Evolutionary conservation across 2,888 invertebrate species (phyloP).

Genomic region (Podotricha telesiphe): DNA sequence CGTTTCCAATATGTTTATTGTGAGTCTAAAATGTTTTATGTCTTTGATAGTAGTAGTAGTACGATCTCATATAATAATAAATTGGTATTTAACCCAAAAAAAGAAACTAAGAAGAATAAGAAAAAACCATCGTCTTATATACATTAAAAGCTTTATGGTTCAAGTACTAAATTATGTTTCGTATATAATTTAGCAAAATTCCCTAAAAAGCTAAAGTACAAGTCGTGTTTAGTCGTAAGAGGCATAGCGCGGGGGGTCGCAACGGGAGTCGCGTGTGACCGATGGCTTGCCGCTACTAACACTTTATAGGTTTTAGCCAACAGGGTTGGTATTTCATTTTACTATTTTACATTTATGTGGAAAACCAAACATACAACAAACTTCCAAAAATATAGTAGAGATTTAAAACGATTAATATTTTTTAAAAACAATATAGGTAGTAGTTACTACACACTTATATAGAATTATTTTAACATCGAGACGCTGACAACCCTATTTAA

Average conservation of each 20-base stretch:
- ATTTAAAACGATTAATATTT: no score
- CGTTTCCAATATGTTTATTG: background rate
- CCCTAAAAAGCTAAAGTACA: conserved; percentile 37
- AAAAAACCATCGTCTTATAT: background rate
- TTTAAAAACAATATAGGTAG: no score
- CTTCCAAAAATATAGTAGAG: no score
- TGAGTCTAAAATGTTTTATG: background rate
- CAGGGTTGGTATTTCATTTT: background rate
- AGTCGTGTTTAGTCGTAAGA: conserved; percentile 34
- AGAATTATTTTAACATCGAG: background rate
- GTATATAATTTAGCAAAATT: conserved; percentile 11
- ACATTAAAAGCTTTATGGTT: conserved; percentile 2
- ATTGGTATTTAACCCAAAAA: no score
- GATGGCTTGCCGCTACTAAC: conserved; percentile 61
- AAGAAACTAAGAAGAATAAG: background rate
- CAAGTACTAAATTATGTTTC: conserved; percentile 3
- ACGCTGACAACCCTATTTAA: conserved; percentile 5
- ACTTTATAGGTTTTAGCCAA: conserved; percentile 53
- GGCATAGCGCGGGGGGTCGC: conserved; percentile 49
- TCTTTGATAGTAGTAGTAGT: background rate
- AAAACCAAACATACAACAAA: background rate
- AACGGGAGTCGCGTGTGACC: conserved; percentile 66
- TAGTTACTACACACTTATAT: no score
- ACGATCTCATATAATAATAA: no score
- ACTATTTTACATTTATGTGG: background rate